Evolutionary conservation across 2,113 vertebrate genomes (phyloP).

Genomic region (Oncorhynchus clarkii): DNA sequence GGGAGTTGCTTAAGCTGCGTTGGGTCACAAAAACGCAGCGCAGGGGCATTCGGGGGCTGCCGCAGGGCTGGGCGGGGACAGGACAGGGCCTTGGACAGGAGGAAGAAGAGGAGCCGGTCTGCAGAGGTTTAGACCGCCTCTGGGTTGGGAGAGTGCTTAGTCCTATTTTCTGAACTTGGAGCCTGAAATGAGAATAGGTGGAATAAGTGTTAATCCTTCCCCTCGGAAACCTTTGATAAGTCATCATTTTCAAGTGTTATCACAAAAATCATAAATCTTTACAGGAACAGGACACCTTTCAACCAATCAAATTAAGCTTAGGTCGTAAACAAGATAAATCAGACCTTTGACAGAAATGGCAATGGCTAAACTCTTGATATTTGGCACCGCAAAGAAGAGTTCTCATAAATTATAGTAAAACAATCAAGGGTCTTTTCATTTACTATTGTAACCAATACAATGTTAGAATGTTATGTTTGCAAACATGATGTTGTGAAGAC

Average conservation of each 20-base stretch:
- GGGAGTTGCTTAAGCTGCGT: constrained; percentile 80
- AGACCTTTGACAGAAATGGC: no score
- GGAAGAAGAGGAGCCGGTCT: constrained; percentile 56
- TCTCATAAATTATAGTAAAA: background rate
- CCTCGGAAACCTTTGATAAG: background rate
- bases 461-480: no score
- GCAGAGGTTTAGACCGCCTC: constrained; percentile 50
- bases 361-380: no score
- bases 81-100: constrained; percentile 37
- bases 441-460: background rate
- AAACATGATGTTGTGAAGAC: background rate
- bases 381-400: background rate
- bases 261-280: no score
- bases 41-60: constrained; percentile 73
- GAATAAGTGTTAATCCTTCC: background rate
- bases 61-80: constrained; percentile 56
- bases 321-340: no score
- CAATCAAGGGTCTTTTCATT: background rate
- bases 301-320: no score
- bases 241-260: no score
- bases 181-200: constrained; percentile 62
- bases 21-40: constrained; percentile 67
- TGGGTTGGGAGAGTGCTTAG: constrained; percentile 39
- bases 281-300: no score
- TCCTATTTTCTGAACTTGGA: constrained; percentile 68